Base-by-base conservation (phyloP, 2,888 invertebrate species). In the Chrysina gloriosa region DNA sequence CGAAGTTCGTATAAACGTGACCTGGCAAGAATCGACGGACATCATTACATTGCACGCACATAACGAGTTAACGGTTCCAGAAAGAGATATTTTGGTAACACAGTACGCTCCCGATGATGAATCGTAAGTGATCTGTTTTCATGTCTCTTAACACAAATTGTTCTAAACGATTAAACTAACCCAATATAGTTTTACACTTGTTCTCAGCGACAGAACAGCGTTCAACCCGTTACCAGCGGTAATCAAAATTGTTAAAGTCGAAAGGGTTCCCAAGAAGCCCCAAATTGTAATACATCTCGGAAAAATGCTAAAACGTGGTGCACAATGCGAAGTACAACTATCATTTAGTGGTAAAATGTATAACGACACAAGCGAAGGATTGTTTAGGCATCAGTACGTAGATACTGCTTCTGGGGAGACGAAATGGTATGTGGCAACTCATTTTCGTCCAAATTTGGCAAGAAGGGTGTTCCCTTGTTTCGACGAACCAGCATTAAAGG, bases 381-480 rank as follows among this genome's bases (percentile, higher is more conserved):
- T 94, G 68, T 93, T 92, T 77, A 89, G 88, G 77, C 88, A 88
- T 27, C 86, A 85, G 42, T 93, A 92, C 76, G 73, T 82, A n/a
- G 84, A 82, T 64, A 79, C 81, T 0, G 67, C 72, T 48, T 64
- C 69, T 19, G 82, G 82, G 2, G 79, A 80, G 23, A 81, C 79
- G 31, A 81, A 80, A 73, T 85, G 86, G 75, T 90, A 90, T 75
- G 86, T 89, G 14, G 91, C 89, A 0, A 90, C 92, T 0, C 88
- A 91, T 75, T 83, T 93, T 70, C 85, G 91, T 36, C 90, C 92
- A 0, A 90, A 91, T 79, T 88, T 92, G 77, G 93, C 93, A 0
- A 85, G 92, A n/a, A 86, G 87, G 16, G 85, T 93, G 73, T 94
- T 94, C 78, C 94, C 94, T 0, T 94, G 94, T 76, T 92, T 93